Conservation (phyloP, 2,797 vertebrate species). For the Tenualosa thibaudeaui region DNA sequence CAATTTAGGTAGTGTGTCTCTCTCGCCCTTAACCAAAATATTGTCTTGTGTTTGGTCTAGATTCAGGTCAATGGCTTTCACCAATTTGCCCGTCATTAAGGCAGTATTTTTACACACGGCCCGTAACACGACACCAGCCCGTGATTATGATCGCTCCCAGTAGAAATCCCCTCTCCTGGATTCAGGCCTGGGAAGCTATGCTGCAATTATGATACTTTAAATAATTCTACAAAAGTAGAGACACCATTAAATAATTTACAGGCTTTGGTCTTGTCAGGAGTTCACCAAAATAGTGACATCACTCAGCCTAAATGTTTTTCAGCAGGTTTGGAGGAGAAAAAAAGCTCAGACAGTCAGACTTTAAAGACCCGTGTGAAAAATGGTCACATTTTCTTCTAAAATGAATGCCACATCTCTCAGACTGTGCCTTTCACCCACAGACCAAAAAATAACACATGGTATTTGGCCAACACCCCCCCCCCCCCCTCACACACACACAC, state of each 20-base stretch:
- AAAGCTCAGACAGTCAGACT: conserved; percentile 25
- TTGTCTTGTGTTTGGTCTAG: conserved; percentile 77
- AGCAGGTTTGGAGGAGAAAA: conserved; percentile 61
- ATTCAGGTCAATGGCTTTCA: conserved; percentile 82
- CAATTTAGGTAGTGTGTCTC: conserved; percentile 63
- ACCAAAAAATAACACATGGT: neutral
- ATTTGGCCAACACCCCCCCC: too few relatives aligned
- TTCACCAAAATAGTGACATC: conserved; percentile 81
- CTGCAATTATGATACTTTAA: conserved; percentile 92
- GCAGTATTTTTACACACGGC: conserved; percentile 85
- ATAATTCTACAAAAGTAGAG: conserved; percentile 93
- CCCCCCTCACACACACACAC: too few relatives aligned
- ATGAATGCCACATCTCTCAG: neutral
- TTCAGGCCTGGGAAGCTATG: conserved; percentile 77
- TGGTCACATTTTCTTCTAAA: neutral
- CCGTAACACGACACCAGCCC: conserved; percentile 84
- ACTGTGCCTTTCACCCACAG: neutral
- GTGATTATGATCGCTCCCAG: conserved; percentile 87
- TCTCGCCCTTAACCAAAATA: conserved; percentile 73
- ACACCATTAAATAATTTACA: conserved; percentile 87
- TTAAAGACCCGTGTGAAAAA: neutral
- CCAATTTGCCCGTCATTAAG: conserved; percentile 88
- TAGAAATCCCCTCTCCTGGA: conserved; percentile 82
- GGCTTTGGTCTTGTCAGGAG: conserved; percentile 83
- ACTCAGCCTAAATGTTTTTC: conserved; percentile 78